These are phyloP conservation scores for Thera britannica DNA, from an alignment of 2,888 invertebrate species.

Conservation along the genomic window DNA sequence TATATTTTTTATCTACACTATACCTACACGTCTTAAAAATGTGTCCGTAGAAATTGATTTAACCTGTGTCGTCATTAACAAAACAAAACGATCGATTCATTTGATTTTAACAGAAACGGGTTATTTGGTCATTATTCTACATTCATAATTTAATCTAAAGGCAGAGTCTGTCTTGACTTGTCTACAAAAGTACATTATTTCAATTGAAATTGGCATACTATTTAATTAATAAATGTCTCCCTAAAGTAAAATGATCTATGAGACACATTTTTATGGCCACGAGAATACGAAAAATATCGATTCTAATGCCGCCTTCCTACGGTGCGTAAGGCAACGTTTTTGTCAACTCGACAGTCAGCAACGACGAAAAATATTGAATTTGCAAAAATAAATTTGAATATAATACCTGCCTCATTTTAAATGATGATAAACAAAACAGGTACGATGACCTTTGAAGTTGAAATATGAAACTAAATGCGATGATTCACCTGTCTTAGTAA, in stretches of 20 bases:
- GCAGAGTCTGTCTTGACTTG: too few species aligned
- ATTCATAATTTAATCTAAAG: too few species aligned
- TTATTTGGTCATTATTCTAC: too few species aligned
- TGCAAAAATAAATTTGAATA: neutral
- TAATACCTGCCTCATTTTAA: too few species aligned
- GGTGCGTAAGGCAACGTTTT: too few species aligned
- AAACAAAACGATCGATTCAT: neutral
- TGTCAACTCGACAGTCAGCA: neutral
- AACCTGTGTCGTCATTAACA: neutral
- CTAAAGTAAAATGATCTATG: neutral
- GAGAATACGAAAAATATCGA: neutral
- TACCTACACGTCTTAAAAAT: neutral
- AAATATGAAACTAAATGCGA: too few species aligned
- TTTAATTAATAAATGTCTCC: neutral
- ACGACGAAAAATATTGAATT: neutral
- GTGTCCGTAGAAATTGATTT: neutral
- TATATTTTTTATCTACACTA: neutral
- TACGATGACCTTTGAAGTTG: too few species aligned
- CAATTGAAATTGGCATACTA: too few species aligned
- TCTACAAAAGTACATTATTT: too few species aligned
- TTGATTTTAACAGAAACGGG: neutral
- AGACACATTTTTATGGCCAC: constrained; percentile 1
- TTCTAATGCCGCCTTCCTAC: too few species aligned
- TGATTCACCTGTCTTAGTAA: too few species aligned
- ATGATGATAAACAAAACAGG: too few species aligned